A percentile compares a stretch with the other conserved stretches of the same genome.
Evolutionary conservation across 2,888 invertebrate species (phyloP).

Genomic region (Leptura quadrifasciata): DNA sequence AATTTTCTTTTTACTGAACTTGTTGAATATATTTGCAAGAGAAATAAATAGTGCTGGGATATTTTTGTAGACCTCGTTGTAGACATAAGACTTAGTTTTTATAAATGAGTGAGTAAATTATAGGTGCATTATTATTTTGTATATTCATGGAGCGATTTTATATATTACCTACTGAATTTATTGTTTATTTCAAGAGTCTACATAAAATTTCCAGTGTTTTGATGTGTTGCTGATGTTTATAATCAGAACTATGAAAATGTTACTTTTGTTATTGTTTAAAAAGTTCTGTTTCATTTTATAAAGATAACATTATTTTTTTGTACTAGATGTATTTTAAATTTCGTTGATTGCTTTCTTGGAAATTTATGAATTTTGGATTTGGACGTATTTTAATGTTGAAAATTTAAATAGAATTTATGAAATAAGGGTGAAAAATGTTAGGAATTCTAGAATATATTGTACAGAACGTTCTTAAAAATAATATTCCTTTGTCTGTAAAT

Average conservation of each 20-base stretch:
- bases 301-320: slow-evolving; percentile 17
- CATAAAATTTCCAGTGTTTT: slow-evolving; percentile 7
- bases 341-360: neutral
- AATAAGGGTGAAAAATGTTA: neutral
- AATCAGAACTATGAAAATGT: neutral
- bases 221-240: slow-evolving; percentile 5
- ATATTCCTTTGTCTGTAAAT: neutral
- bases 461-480: neutral
- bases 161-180: neutral
- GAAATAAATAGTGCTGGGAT: neutral
- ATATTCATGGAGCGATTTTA: too few species aligned
- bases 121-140: neutral
- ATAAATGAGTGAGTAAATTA: neutral
- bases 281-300: slow-evolving; percentile 7
- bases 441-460: neutral
- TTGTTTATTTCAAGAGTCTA: neutral
- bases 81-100: neutral
- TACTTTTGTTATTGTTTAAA: slow-evolving; percentile 10
- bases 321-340: slow-evolving; percentile 10
- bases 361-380: slow-evolving; percentile 6
- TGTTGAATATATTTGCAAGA: neutral
- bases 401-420: slow-evolving; percentile 1
- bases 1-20: slow-evolving; percentile 7
- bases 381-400: neutral
- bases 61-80: slow-evolving; percentile 6